These are phyloP conservation scores for Falco columbarius DNA, from an alignment of 2,797 vertebrate species.

Conservation along the genomic window DNA sequence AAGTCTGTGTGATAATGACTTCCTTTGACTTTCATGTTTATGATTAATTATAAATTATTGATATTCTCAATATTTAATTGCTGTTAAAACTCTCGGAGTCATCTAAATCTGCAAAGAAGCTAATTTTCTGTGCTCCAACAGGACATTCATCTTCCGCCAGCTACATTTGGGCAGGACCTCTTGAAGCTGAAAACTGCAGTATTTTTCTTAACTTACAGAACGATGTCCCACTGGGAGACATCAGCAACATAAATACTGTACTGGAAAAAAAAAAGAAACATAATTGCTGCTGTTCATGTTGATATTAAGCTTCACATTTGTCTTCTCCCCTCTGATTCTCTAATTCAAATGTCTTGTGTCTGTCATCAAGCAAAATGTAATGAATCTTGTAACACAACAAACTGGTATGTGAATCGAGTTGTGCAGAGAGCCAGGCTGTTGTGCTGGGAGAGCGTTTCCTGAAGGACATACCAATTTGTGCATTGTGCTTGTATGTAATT, in stretches of 20 bases:
- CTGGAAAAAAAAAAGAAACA: not conserved
- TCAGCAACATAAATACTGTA: not conserved
- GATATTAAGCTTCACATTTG: not conserved
- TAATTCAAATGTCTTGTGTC: not conserved
- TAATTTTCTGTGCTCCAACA: not conserved
- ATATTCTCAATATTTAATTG: not conserved
- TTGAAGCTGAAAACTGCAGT: not conserved
- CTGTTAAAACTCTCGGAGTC: not conserved
- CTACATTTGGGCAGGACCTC: not conserved
- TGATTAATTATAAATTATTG: not conserved
- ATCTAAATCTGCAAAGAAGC: not conserved
- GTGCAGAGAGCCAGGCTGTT: not conserved
- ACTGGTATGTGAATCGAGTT: not conserved
- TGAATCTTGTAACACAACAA: not conserved
- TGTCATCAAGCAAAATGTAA: not conserved
- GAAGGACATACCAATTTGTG: conserved; percentile 68
- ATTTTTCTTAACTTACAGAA: not conserved
- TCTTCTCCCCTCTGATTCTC: not conserved
- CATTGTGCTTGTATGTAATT: conserved; percentile 56
- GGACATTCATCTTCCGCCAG: not conserved
- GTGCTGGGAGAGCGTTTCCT: conserved; percentile 50
- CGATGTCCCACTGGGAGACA: not conserved
- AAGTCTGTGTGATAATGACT: not conserved
- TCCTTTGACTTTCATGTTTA: not conserved
- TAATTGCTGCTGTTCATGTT: not conserved